A percentile compares a stretch with the other conserved stretches of the same genome.
Evolutionary conservation across 2,797 vertebrate genomes (phyloP).

Genomic region (Lepilemur ruficaudatus): DNA sequence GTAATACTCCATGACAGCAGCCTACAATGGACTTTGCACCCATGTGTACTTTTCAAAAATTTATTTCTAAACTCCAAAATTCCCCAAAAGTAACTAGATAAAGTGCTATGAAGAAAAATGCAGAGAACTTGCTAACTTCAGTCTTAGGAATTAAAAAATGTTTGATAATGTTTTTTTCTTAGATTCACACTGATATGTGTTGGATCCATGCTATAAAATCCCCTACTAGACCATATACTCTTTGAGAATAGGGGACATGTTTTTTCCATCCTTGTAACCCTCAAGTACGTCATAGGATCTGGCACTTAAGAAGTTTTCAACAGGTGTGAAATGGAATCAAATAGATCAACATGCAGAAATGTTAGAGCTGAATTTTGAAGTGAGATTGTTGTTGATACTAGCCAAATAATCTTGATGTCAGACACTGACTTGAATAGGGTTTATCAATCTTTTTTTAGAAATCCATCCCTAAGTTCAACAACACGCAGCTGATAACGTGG

Average conservation of each 20-base stretch:
- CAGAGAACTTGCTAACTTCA: not conserved
- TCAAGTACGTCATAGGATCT: not conserved
- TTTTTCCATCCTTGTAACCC: not conserved
- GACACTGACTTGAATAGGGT: not conserved
- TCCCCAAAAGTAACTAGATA: not conserved
- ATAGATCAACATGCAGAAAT: not conserved
- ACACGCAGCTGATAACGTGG: not conserved
- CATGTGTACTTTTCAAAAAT: conserved; percentile 14
- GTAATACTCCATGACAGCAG: not conserved
- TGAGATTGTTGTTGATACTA: not conserved
- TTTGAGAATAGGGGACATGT: not conserved
- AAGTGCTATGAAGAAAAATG: not conserved
- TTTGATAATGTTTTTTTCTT: not conserved
- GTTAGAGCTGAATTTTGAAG: not conserved
- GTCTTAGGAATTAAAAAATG: not conserved
- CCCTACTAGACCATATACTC: not conserved
- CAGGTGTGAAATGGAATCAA: not conserved
- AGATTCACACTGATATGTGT: not conserved
- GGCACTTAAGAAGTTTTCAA: not conserved
- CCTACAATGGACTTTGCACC: not conserved
- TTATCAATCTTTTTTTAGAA: not conserved
- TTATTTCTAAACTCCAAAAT: conserved; percentile 2
- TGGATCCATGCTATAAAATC: not conserved
- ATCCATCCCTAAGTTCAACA: not conserved
- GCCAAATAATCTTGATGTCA: not conserved